Evolutionary conservation across 2,797 vertebrate genomes (phyloP).

Genomic region (Pachyuromys duprasi): DNA sequence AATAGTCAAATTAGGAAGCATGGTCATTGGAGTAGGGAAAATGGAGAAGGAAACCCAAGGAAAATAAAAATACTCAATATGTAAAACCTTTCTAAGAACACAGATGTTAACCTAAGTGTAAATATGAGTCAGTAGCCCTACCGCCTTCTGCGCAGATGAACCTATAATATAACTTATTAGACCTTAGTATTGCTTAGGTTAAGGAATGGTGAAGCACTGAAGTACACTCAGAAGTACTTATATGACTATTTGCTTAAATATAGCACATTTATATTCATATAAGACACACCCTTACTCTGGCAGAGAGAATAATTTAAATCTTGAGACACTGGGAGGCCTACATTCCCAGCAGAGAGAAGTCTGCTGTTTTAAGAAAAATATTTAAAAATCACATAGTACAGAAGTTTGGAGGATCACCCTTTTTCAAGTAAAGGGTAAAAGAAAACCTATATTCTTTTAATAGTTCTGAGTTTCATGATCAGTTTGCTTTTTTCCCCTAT

Average conservation of each 20-base stretch:
- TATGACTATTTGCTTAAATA: background rate
- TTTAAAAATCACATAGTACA: background rate
- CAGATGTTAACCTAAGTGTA: background rate
- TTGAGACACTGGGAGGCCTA: rapidly evolving
- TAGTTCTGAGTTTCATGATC: background rate
- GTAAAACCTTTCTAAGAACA: background rate
- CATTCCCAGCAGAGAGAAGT: background rate
- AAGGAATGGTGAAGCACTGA: background rate
- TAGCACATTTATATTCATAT: background rate
- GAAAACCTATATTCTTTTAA: background rate
- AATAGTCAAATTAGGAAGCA: background rate
- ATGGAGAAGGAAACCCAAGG: background rate
- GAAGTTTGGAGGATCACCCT: rapidly evolving
- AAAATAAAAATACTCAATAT: background rate
- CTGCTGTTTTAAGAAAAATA: background rate
- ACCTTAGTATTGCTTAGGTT: background rate
- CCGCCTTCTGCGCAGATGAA: background rate
- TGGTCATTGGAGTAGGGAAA: background rate
- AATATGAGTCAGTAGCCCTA: background rate
- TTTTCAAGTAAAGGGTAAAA: background rate
- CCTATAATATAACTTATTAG: too few relatives aligned
- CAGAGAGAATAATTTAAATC: background rate
- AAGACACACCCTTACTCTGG: background rate
- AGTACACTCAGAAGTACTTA: background rate
- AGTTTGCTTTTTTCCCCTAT: background rate